These are phyloP conservation scores for Vollenhovia emeryi DNA, from an alignment of 1,140 invertebrate species.

Conservation along the genomic window DNA sequence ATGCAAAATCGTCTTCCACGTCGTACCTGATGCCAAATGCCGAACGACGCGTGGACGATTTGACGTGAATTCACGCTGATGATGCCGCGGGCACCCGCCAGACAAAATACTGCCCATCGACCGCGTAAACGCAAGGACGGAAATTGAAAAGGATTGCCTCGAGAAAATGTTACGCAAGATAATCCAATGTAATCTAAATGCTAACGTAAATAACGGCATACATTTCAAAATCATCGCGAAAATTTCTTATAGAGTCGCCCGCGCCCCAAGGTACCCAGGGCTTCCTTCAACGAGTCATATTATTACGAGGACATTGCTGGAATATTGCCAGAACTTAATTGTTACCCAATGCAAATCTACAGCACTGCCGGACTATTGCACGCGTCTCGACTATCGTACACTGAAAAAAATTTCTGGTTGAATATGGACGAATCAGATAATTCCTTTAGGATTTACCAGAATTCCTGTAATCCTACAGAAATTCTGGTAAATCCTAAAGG, in stretches of 20 bases:
- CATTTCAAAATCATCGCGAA: not conserved
- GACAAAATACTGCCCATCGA: conserved; percentile 62
- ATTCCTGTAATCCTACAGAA: too few relatives aligned
- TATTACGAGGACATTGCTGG: not conserved
- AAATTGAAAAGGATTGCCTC: conserved; percentile 33
- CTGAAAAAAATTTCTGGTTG: too few relatives aligned
- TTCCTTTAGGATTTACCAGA: too few relatives aligned
- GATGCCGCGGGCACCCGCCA: conserved; percentile 43
- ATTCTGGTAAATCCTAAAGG: too few relatives aligned
- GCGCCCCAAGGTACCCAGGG: not conserved
- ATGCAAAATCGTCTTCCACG: conserved; percentile 74
- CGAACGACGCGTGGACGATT: conserved; percentile 73
- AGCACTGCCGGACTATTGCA: not conserved
- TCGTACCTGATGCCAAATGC: conserved; percentile 66
- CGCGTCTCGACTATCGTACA: conserved; percentile 27
- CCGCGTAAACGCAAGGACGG: conserved; percentile 38
- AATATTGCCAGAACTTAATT: not conserved
- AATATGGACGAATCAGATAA: too few relatives aligned
- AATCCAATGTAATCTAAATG: not conserved
- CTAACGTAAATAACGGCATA: not conserved
- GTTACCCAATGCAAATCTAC: not conserved
- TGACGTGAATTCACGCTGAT: conserved; percentile 70
- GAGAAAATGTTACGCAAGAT: not conserved
- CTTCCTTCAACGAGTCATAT: not conserved
- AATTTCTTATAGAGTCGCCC: not conserved